Percentiles rank a stretch among this genome's conserved stretches.
Conservation (phyloP, 1,140 invertebrate species). For the Acromyrmex heyeri region DNA sequence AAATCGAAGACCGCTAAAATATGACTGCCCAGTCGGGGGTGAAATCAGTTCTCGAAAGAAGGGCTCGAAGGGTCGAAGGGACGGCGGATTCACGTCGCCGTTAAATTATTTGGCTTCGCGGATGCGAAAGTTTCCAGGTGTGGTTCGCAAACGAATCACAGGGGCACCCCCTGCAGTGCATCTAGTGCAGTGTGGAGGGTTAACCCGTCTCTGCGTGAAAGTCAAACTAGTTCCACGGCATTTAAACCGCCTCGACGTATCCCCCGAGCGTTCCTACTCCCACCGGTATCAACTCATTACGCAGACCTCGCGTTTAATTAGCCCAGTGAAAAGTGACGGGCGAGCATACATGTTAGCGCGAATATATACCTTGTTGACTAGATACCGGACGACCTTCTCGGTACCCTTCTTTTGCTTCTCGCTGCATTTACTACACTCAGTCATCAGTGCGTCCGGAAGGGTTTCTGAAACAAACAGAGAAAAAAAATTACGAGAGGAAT, state of each 20-base stretch:
- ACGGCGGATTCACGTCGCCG: background rate
- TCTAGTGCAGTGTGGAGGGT: background rate
- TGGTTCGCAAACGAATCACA: slow-evolving; percentile 38
- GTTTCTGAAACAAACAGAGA: slow-evolving; percentile 78
- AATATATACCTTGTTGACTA: slow-evolving; percentile 80
- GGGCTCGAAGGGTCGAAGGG: background rate
- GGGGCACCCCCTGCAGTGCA: background rate
- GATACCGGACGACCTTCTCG: slow-evolving; percentile 86
- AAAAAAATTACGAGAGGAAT: background rate
- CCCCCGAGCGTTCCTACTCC: background rate
- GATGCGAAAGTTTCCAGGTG: slow-evolving; percentile 44
- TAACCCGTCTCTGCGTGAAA: slow-evolving; percentile 55
- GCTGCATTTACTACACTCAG: slow-evolving; percentile 88
- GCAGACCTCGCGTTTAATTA: slow-evolving; percentile 57
- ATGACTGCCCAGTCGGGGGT: background rate
- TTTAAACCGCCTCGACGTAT: slow-evolving; percentile 34
- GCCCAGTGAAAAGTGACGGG: slow-evolving; percentile 64
- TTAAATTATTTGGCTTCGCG: slow-evolving; percentile 48
- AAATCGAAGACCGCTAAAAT: background rate
- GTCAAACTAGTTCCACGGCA: slow-evolving; percentile 63
- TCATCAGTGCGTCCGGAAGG: slow-evolving; percentile 88
- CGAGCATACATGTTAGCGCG: slow-evolving; percentile 11
- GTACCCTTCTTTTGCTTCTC: slow-evolving; percentile 87
- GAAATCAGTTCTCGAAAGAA: slow-evolving; percentile 46
- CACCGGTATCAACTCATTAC: slow-evolving; percentile 45